These are phyloP conservation scores for Petrocephalus microphthalmus DNA, from an alignment of 2,113 vertebrate genomes.

Conservation along the genomic window DNA sequence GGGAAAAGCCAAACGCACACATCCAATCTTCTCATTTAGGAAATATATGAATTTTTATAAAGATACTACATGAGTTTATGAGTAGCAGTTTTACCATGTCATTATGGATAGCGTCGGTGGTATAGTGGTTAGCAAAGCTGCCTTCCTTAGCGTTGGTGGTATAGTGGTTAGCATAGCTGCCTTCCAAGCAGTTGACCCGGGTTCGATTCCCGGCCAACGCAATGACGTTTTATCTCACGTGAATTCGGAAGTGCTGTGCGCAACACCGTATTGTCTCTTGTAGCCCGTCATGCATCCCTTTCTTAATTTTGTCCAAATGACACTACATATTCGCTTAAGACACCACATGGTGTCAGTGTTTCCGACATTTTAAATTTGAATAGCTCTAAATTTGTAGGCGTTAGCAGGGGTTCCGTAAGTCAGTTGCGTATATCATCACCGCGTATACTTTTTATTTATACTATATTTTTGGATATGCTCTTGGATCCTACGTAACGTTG, in stretches of 20 bases:
- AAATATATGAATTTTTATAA: neutral
- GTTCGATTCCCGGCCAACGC: slow-evolving; percentile 65
- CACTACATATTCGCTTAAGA: neutral
- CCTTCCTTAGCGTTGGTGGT: slow-evolving; percentile 48
- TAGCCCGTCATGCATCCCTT: neutral
- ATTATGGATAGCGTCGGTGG: slow-evolving; percentile 3
- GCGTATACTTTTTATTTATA: neutral
- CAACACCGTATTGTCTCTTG: no score
- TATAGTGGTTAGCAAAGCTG: slow-evolving; percentile 16
- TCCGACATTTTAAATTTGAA: neutral
- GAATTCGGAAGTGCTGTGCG: neutral
- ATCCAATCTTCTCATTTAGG: neutral
- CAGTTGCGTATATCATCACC: neutral
- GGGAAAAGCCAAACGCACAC: neutral
- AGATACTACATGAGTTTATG: accelerated
- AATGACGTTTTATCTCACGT: neutral
- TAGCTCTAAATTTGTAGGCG: neutral
- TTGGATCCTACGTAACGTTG: neutral
- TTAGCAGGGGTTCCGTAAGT: neutral
- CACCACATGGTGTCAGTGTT: slow-evolving; percentile 19
- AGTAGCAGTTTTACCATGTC: no score
- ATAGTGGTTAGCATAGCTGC: slow-evolving; percentile 26
- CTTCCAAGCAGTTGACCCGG: slow-evolving; percentile 69
- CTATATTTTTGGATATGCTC: neutral
- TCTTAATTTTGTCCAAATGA: neutral